Base-by-base conservation (phyloP, 1,140 invertebrate species). In the Euwallacea similis region DNA sequence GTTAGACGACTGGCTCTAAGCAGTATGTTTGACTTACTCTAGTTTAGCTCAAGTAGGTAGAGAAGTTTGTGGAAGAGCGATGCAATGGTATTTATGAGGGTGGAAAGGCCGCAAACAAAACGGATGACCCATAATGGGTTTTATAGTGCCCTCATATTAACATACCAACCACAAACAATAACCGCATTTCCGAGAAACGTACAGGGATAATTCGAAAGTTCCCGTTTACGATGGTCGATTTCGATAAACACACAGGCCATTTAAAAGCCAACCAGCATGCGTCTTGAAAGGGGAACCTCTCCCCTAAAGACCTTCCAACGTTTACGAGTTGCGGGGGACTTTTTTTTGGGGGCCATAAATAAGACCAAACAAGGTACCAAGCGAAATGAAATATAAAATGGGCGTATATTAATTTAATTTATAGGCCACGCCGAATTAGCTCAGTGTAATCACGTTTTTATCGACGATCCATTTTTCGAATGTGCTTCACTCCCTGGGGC, bases 341-440 rank as follows among this genome's bases (percentile, higher is more conserved):
- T 74, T 77, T 73, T 76, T 74, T 60, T 66, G 64, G 68, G 64
- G 56, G 69, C 75, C 70, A 78, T 78, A 78, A 78, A 78, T 78
- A 78, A 78, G 74, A 72, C 69, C 74, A 63, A 78, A 78, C 75
- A 76, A 76, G 76, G 76, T 76, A 78, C 68, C 69, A 63, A 73
- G 71, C 73, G 70, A 76, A 76, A 76, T 75, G 74, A 76, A 76
- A 78, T 76, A 76, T 78, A 75, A 78, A 78, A 74, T 75, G 76
- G 74, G 75, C 71, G 72, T 72, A 71, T 67, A 77, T 77, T 77
- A 76, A 77, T 73, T 76, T 76, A 74, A 77, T 76, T 77, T 77
- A 76, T 75, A 67, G 74, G 74, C 60, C 61, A 62, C 69, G 71
- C 60, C 68, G 72, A 74, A 76, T 76, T 74, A 76, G 68, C 69